phyloP scores from a whole-genome alignment of 2,113 vertebrate genomes.

The Crypturellus undulatus region DNA sequence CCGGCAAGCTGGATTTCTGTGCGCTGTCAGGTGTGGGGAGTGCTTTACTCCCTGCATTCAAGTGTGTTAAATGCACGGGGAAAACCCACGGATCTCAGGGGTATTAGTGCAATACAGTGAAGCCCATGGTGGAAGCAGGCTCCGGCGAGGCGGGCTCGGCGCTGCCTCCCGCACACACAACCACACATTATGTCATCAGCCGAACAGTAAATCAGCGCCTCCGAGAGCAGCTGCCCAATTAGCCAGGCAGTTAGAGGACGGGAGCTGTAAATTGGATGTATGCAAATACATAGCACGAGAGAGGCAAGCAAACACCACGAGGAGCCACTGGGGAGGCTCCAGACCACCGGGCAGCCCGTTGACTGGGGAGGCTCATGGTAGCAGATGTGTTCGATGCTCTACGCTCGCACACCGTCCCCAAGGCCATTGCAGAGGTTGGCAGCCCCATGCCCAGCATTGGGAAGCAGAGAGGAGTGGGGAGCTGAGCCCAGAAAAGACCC shows the following conservation, averaged over 20 bases:
- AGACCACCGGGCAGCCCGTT: accelerated
- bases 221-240: constrained; percentile 63
- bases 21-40: neutral
- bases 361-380: neutral
- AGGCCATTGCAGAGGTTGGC: too few relatives aligned
- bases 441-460: too few relatives aligned
- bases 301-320: constrained; percentile 47
- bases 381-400: neutral
- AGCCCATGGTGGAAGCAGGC: neutral
- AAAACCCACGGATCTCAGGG: neutral
- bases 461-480: too few relatives aligned
- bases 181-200: constrained; percentile 38
- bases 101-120: neutral
- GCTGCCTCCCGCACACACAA: neutral
- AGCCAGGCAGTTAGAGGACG: neutral
- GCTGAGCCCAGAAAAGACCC: too few relatives aligned
- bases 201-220: constrained; percentile 55
- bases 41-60: neutral
- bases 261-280: constrained; percentile 53
- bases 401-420: neutral
- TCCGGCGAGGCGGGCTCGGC: neutral
- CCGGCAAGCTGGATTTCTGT: neutral
- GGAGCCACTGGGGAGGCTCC: neutral
- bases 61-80: neutral
- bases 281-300: constrained; percentile 35